Evolutionary conservation across 2,888 invertebrate species (phyloP).

Genomic region (Hirtodrosophila histrioides): DNA sequence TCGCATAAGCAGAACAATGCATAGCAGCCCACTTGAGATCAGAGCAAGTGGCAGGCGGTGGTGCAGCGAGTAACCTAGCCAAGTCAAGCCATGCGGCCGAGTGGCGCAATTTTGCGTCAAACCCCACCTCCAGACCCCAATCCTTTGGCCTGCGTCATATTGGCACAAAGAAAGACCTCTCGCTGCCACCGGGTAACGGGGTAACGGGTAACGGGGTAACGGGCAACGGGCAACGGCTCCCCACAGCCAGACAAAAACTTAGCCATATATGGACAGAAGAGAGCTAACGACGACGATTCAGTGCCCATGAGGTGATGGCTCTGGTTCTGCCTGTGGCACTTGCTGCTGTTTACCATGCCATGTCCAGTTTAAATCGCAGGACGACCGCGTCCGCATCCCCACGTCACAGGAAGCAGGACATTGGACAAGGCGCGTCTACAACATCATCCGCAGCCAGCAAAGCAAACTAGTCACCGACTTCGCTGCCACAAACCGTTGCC

Average conservation of each 20-base stretch:
- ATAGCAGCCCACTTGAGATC: constrained; percentile 77
- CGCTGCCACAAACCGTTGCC: constrained; percentile 25
- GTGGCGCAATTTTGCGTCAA: constrained; percentile 64
- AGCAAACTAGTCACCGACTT: constrained; percentile 43
- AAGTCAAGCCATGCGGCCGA: constrained; percentile 46
- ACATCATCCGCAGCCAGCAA: constrained; percentile 42
- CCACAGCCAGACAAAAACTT: constrained; percentile 61
- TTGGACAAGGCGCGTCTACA: constrained; percentile 7
- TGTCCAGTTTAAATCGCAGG: constrained; percentile 63
- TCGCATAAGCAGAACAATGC: constrained; percentile 69
- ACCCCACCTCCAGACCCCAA: constrained; percentile 27
- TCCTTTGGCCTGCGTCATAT: constrained; percentile 46
- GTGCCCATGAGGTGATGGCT: constrained; percentile 46
- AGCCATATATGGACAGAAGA: constrained; percentile 53
- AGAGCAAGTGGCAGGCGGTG: constrained; percentile 66
- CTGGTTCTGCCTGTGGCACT: constrained; percentile 37
- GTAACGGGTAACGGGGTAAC: neutral
- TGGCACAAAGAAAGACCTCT: constrained; percentile 71
- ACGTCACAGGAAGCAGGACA: constrained; percentile 12
- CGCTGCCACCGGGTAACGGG: constrained; percentile 51
- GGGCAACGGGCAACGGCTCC: constrained; percentile 47
- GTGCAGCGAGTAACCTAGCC: constrained; percentile 35
- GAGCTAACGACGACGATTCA: constrained; percentile 33
- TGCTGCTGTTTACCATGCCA: constrained; percentile 61
- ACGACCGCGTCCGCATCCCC: constrained; percentile 38